These are phyloP conservation scores for Sebastes hopkinsi DNA, from an alignment of 2,797 vertebrate species.

Conservation along the genomic window DNA sequence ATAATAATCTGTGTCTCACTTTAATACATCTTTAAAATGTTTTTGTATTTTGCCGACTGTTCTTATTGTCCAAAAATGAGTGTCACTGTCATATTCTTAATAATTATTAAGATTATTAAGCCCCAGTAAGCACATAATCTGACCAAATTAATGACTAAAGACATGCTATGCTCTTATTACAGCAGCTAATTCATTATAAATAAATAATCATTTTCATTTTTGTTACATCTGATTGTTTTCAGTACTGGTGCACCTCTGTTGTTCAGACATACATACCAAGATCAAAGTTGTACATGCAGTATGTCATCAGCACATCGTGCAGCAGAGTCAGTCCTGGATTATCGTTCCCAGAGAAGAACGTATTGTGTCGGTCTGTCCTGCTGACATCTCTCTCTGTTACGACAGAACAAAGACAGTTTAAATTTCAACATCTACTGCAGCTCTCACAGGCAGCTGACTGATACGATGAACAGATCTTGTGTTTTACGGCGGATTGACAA, in stretches of 20 bases:
- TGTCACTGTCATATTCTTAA: background rate
- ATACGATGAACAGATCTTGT: background rate
- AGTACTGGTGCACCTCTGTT: background rate
- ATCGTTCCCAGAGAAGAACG: slow-evolving; percentile 90
- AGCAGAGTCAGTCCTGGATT: slow-evolving; percentile 90
- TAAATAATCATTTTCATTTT: background rate
- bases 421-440: background rate
- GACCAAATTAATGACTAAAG: background rate
- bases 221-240: background rate
- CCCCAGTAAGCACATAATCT: background rate
- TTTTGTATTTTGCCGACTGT: background rate
- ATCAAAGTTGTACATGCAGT: slow-evolving; percentile 97
- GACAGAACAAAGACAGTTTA: slow-evolving; percentile 41
- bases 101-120: background rate
- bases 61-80: background rate
- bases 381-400: slow-evolving; percentile 90
- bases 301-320: slow-evolving; percentile 91
- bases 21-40: background rate
- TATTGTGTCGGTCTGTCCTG: slow-evolving; percentile 90
- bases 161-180: background rate
- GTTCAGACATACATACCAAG: slow-evolving; percentile 78
- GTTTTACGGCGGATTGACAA: background rate
- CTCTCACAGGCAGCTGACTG: slow-evolving; percentile 3
- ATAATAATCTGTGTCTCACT: background rate
- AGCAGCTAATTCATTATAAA: background rate